phyloP scores from a whole-genome alignment of 2,797 vertebrate species.

The Fistularia commersonii region DNA sequence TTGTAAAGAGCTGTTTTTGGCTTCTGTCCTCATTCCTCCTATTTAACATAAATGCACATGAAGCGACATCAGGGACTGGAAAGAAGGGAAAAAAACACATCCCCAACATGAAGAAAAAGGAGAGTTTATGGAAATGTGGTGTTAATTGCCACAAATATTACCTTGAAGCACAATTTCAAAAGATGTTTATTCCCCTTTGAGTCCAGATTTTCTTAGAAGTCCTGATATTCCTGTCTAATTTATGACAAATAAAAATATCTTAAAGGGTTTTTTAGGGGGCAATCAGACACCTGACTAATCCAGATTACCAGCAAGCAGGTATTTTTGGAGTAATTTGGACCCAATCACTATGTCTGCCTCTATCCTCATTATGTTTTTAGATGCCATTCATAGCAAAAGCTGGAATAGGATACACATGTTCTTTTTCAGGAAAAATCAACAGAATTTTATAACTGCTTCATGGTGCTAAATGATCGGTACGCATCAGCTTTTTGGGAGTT shows the following conservation, averaged over 20 bases:
- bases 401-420: slow-evolving; percentile 22
- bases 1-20: not conserved
- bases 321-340: slow-evolving; percentile 24
- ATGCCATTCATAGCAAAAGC: slow-evolving; percentile 24
- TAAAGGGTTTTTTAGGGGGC: slow-evolving; percentile 31
- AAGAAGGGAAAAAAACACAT: slow-evolving; percentile 13
- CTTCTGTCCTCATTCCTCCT: slow-evolving; percentile 1
- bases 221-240: slow-evolving; percentile 24
- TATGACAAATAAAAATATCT: slow-evolving; percentile 45
- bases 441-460: slow-evolving; percentile 30
- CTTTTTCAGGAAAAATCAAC: slow-evolving; percentile 23
- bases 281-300: slow-evolving; percentile 51
- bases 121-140: slow-evolving; percentile 26
- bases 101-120: slow-evolving; percentile 7
- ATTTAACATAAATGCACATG: slow-evolving; percentile 12
- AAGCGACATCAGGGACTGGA: slow-evolving; percentile 5
- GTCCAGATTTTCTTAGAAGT: slow-evolving; percentile 28
- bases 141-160: slow-evolving; percentile 44
- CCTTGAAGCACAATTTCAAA: slow-evolving; percentile 31
- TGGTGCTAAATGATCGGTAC: slow-evolving; percentile 12
- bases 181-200: slow-evolving; percentile 23
- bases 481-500: slow-evolving; percentile 8
- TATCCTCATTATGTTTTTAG: slow-evolving; percentile 29
- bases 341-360: slow-evolving; percentile 31
- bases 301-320: slow-evolving; percentile 55